A percentile compares a stretch with the other conserved stretches of the same genome.
These are phyloP conservation scores for Andrena bucephala DNA, from an alignment of 2,888 invertebrate genomes.

Conservation along the genomic window DNA sequence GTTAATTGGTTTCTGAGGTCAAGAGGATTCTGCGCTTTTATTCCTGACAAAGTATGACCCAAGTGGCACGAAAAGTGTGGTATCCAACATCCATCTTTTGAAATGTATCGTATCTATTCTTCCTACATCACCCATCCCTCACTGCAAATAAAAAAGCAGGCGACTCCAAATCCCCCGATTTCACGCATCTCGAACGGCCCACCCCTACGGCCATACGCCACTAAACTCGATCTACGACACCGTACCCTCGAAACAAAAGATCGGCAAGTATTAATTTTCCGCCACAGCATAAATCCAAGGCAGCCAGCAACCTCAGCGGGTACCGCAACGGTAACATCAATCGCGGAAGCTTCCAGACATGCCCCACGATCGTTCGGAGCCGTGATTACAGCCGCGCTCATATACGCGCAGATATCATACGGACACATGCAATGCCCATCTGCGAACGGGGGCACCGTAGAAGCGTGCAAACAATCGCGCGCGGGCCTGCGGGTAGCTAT, in stretches of 20 bases:
- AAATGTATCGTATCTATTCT: too few relatives aligned
- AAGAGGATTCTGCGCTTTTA: too few relatives aligned
- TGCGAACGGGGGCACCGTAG: constrained; percentile 14
- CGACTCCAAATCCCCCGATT: too few relatives aligned
- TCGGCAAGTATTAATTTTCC: not conserved
- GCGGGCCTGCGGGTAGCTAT: constrained; percentile 41
- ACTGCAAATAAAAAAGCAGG: too few relatives aligned
- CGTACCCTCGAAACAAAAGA: not conserved
- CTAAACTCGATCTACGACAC: not conserved
- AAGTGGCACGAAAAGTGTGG: too few relatives aligned
- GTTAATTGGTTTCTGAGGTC: too few relatives aligned
- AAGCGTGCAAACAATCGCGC: constrained; percentile 55
- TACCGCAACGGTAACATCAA: not conserved
- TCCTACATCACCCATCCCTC: too few relatives aligned
- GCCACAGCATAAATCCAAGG: not conserved
- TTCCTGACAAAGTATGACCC: too few relatives aligned
- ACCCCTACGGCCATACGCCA: not conserved
- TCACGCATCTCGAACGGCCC: not conserved
- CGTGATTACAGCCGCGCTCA: constrained; percentile 36
- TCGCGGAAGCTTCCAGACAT: not conserved
- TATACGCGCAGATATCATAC: not conserved
- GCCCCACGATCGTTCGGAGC: constrained; percentile 21
- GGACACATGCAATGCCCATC: constrained; percentile 5
- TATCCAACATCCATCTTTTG: too few relatives aligned
- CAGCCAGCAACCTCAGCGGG: not conserved